Base-by-base conservation (phyloP, 2,888 invertebrate genomes). In the Nymphalis polychloros region DNA sequence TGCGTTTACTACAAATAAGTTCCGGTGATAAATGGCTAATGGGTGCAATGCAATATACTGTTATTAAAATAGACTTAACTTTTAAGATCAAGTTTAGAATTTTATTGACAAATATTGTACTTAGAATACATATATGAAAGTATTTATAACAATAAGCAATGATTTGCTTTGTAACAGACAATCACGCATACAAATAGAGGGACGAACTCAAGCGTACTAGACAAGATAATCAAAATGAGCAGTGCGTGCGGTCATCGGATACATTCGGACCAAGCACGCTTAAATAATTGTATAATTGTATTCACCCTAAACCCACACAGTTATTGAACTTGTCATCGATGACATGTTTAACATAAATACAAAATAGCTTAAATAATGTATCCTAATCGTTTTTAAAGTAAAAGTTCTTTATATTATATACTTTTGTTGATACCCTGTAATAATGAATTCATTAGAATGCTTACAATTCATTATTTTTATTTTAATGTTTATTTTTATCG, bases 111-210 rank as follows among this genome's bases (percentile, higher is more conserved):
- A 13, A 13, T 13, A 41, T 41, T 41, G 13, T 10, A 13, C 41
- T 41, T 0, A 41, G 62, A 50, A 52, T 49, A 59, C 61, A n/a
- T 57, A 41, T 57, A 13, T 41, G 41, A 41, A 10, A 41, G 10
- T 13, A 13, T 41, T 41, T 48, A 62, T 48, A 41, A 61, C 61
- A 61, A 66, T 55, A 41, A 19, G 52, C 16, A 47, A 16, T 35
- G 61, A 61, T 55, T 67, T 19, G 57, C 41, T 63, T 47, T 63
- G 48, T 63, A 48, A 55, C 27, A 41, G 50, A 57, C 59, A 46
- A 50, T 55, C 50, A 67, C 59, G 62, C 50, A 67, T 67, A 63
- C 46, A 67, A 66, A 67, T 57, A 55, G 67, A 55, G 49, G 35
- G 48, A n/a, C 46, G 23, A 31, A 19, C 1, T 46, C 49, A 41